phyloP scores from a whole-genome alignment of 2,113 vertebrate genomes.

The Oncorhynchus tshawytscha region DNA sequence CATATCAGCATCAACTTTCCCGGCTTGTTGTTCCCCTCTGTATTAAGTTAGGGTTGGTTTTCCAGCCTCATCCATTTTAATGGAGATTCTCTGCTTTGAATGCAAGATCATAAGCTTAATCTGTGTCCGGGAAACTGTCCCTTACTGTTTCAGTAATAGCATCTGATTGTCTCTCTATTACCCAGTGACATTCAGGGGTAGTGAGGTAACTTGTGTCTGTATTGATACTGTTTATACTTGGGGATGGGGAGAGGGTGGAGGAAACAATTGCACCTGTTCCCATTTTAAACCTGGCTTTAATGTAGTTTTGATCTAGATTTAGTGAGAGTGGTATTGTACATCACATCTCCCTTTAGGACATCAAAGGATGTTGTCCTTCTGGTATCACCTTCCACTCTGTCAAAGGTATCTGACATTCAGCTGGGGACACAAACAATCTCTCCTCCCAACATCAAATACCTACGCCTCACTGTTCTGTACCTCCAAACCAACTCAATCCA shows the following conservation, averaged over 20 bases:
- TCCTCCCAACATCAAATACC: not conserved
- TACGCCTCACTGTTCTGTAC: not conserved
- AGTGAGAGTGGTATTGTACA: constrained; percentile 8
- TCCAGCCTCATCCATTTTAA: not conserved
- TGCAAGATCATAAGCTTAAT: not conserved
- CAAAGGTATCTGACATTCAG: constrained; percentile 9
- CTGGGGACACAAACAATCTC: constrained; percentile 1
- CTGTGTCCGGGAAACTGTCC: not conserved
- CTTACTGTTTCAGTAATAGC: not conserved
- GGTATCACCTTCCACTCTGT: constrained; percentile 12
- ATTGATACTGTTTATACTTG: not conserved
- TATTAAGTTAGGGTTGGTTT: not conserved
- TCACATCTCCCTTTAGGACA: constrained; percentile 22
- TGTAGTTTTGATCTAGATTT: constrained; percentile 26
- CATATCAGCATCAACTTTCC: not conserved
- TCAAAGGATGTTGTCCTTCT: constrained; percentile 26
- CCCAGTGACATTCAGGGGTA: not conserved
- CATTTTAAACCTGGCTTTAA: constrained; percentile 23
- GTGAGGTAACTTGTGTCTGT: not conserved
- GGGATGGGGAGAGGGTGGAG: not conserved
- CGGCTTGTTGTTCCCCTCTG: not conserved
- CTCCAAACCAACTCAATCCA: not conserved
- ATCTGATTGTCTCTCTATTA: not conserved
- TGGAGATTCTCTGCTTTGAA: not conserved
- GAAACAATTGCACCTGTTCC: constrained; percentile 9